Evolutionary conservation across 2,888 invertebrate genomes (phyloP), one percentile per base, ranked within the genome.

Genomic region (Ormyrus rosae): DNA sequence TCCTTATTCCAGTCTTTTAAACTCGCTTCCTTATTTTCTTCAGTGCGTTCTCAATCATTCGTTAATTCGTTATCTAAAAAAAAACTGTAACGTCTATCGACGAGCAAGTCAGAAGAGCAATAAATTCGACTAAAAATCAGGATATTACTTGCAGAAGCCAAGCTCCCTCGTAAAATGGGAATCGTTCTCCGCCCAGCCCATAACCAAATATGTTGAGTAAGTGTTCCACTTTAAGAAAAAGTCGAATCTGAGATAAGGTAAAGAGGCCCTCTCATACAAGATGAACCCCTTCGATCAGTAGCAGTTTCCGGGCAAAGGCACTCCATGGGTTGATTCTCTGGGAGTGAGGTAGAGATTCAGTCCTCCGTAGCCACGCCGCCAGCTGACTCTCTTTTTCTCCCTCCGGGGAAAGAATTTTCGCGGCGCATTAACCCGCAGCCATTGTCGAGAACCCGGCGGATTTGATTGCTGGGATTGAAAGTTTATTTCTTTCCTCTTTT

Each of bases 401-500:
- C 46, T 55, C 11, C 13, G n/a, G 19, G 13, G 45, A 58, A 73
- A 11, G 19, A 34, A 64, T 64, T 72, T 73, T 73, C 55, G 50
- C 63, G 19, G 64, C 72, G 60, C 60, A 72, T 78, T 78, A 78
- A 71, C 71, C 65, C 63, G 34, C 8, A 63, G 55, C 34, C 34
- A n/a, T 34, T 5, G n/a, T 10, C 6, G 56, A 63, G 72, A 13
- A 45, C 13, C 50, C 48, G 48, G 5, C 51, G 60, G 65, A 65
- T 71, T 65, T 71, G 53, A 68, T 68, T 65, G 61, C 56, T 61
- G 60, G n/a, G 55, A 64, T 69, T 79, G 64, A 13, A 68, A 64
- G 56, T 13, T 55, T 53, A 19, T 51, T 56, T 46, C 46, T 34
- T 70, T n/a, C 53, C 34, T 51, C n/a, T 48, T 45, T 34, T 34